Conservation (phyloP, 2,888 invertebrate genomes). For the Mesoligia furuncula region DNA sequence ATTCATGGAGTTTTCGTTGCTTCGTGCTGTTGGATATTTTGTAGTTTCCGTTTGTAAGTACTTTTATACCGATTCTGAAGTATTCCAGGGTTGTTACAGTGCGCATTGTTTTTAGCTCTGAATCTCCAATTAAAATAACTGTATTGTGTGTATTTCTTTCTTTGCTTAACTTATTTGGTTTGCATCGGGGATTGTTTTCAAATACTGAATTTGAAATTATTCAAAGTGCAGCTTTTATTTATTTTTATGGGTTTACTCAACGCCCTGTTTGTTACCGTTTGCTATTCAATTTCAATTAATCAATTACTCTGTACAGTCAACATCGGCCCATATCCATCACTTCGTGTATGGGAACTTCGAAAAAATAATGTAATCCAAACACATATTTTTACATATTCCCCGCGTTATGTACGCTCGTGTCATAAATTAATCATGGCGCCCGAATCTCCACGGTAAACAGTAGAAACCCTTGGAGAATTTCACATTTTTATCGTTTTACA, state of each 20-base stretch:
- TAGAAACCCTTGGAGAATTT: conserved; percentile 70
- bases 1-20: conserved; percentile 63
- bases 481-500: conserved; percentile 81
- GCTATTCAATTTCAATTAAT: conserved; percentile 40
- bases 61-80: not conserved
- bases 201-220: conserved; percentile 15
- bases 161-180: not conserved
- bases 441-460: conserved; percentile 71
- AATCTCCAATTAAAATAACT: not conserved
- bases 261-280: conserved; percentile 12
- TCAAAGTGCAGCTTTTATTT: conserved; percentile 10
- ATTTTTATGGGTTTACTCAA: not conserved
- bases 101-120: not conserved
- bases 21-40: conserved; percentile 24
- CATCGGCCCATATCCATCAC: conserved; percentile 44
- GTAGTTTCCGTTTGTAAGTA: conserved; percentile 29
- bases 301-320: conserved; percentile 46
- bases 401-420: conserved; percentile 40
- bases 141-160: not conserved
- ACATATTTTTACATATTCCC: conserved; percentile 45
- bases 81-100: not conserved
- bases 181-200: not conserved
- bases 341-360: conserved; percentile 26
- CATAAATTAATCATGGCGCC: conserved; percentile 69
- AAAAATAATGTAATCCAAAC: conserved; percentile 51